phyloP scores from a whole-genome alignment of 2,797 vertebrate species.

The Rhinatrema bivittatum region DNA sequence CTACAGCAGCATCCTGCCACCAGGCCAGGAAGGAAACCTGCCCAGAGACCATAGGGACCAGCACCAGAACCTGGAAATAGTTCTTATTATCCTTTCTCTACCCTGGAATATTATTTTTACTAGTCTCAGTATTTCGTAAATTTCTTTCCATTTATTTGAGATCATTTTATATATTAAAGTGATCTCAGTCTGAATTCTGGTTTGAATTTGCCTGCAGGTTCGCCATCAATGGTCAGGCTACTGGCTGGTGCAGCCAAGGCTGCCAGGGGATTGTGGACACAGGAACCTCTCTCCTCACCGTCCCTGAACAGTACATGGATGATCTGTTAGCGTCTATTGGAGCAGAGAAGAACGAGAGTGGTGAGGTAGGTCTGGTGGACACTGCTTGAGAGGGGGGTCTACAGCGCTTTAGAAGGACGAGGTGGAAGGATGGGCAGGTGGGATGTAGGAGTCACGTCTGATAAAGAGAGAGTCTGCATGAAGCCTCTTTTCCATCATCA shows the following conservation, averaged over 20 bases:
- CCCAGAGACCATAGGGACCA: too few species aligned
- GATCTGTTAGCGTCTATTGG: constrained; percentile 44
- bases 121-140: too few species aligned
- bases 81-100: too few species aligned
- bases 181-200: too few species aligned
- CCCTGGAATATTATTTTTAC: too few species aligned
- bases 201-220: constrained; percentile 49
- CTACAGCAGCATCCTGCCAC: too few species aligned
- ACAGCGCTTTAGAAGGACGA: rapidly evolving
- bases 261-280: constrained; percentile 72
- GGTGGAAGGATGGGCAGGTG: not conserved
- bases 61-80: too few species aligned
- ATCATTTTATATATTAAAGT: too few species aligned
- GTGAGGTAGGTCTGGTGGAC: constrained; percentile 45
- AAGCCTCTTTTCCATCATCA: not conserved
- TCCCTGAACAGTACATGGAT: constrained; percentile 40
- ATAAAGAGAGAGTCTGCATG: not conserved
- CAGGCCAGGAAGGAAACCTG: too few species aligned
- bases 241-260: constrained; percentile 51
- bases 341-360: constrained; percentile 45
- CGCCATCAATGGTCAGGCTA: constrained; percentile 32
- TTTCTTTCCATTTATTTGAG: too few species aligned
- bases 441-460: not conserved
- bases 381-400: not conserved
- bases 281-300: constrained; percentile 55